phyloP scores from a whole-genome alignment of 2,113 vertebrate genomes.

The Cyprinodon tularosa region DNA sequence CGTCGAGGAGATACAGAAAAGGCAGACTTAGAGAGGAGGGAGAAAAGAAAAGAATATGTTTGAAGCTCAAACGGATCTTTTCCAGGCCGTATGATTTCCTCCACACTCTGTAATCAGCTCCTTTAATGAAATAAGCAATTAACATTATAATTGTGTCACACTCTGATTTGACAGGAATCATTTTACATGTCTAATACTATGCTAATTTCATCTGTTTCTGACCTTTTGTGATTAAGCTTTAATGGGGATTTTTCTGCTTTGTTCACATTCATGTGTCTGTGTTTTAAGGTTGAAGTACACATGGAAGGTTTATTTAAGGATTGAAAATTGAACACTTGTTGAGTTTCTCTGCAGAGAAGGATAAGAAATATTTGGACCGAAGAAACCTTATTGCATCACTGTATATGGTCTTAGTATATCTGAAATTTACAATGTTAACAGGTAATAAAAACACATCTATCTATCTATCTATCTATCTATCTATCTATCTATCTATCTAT shows the following conservation, averaged over 20 bases:
- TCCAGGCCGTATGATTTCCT: slow-evolving; percentile 89
- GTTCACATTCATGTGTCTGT: neutral
- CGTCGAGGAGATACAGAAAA: slow-evolving; percentile 14
- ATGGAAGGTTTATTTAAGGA: slow-evolving; percentile 57
- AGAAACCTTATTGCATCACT: too few relatives aligned
- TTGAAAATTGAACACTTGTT: slow-evolving; percentile 53
- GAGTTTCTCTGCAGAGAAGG: slow-evolving; percentile 43
- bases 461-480: neutral
- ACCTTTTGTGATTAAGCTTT: slow-evolving; percentile 99
- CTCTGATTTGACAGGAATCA: slow-evolving; percentile 99
- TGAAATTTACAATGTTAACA: too few relatives aligned
- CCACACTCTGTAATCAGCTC: slow-evolving; percentile 96
- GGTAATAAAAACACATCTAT: too few relatives aligned
- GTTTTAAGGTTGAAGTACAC: neutral
- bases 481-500: neutral
- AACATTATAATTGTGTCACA: slow-evolving; percentile 99
- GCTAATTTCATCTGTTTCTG: slow-evolving; percentile 99
- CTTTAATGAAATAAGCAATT: slow-evolving; percentile 99
- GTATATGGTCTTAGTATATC: neutral
- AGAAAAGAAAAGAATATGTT: slow-evolving; percentile 18
- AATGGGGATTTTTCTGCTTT: slow-evolving; percentile 76
- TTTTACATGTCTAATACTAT: slow-evolving; percentile 99
- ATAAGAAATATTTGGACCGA: slow-evolving; percentile 11
- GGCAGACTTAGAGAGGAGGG: slow-evolving; percentile 9
- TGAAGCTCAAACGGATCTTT: slow-evolving; percentile 63